Evolutionary conservation across 2,888 invertebrate genomes (phyloP).

Genomic region (Poecilobothrus nobilitatus): DNA sequence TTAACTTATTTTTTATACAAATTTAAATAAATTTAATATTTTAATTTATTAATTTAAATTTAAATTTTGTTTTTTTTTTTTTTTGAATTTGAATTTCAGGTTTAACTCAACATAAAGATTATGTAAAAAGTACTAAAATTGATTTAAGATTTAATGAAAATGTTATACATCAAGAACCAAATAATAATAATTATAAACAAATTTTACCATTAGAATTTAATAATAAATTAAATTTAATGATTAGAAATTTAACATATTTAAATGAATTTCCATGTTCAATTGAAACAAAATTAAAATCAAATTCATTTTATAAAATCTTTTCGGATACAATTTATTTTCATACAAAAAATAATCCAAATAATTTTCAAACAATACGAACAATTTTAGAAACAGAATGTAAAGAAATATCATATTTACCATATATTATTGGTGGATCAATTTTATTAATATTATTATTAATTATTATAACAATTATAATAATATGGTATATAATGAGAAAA

Average conservation of each 20-base stretch:
- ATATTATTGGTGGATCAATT: slow-evolving; percentile 45
- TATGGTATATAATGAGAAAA: slow-evolving; percentile 43
- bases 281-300: slow-evolving; percentile 27
- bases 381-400: slow-evolving; percentile 35
- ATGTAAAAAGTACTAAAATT: slow-evolving; percentile 35
- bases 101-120: slow-evolving; percentile 35
- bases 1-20: too few relatives aligned
- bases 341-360: slow-evolving; percentile 23
- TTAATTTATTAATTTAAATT: too few relatives aligned
- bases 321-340: slow-evolving; percentile 35
- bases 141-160: slow-evolving; percentile 41
- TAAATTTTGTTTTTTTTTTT: slow-evolving; percentile 1
- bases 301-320: slow-evolving; percentile 34
- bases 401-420: slow-evolving; percentile 36
- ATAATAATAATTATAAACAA: slow-evolving; percentile 13
- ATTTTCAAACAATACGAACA: slow-evolving; percentile 30
- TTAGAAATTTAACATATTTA: slow-evolving; percentile 34
- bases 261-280: slow-evolving; percentile 35
- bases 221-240: slow-evolving; percentile 33
- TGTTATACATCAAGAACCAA: slow-evolving; percentile 28
- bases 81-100: slow-evolving; percentile 23
- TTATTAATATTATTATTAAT: slow-evolving; percentile 45
- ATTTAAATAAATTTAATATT: too few relatives aligned
- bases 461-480: slow-evolving; percentile 42
- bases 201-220: slow-evolving; percentile 34